Evolutionary conservation across 2,888 invertebrate genomes (phyloP), one percentile per base, ranked within the genome.

Genomic region (Eupeodes luniger): DNA sequence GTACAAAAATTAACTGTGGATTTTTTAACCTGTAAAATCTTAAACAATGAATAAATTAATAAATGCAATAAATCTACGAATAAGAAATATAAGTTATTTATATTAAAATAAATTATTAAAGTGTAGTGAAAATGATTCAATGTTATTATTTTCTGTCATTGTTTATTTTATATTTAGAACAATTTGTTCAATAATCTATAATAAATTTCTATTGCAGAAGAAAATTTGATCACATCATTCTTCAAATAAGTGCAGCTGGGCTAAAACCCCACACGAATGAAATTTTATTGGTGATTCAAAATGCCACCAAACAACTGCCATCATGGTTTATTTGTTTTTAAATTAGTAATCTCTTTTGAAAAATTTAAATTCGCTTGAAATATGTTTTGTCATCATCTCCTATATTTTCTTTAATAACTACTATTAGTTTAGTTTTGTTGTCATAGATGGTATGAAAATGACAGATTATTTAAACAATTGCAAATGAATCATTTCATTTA

Each of bases 221-320:
- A 66, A 47, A 27, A 66, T 10, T 67, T 53, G 19, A 70, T 55
- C 40, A 55, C 40, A 70, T 55, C 55, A 70, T 70, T 70, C 12
- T 55, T 14, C 44, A 70, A 70, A 70, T 44, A 69, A 40, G 1
- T 55, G 34, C 55, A 70, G 16, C 51, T 53, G 16, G 36, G 16
- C 19, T 40, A 53, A 53, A 27, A 27, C 27, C 27, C n/a, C 7
- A 53, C 40, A 53, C 53, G 40, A 40, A 40, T 7, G 4, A 9
- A 67, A 10, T 55, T 69, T 19, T 70, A 36, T 19, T 36, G 19
- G 11, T 69, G 53, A 69, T 40, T 69, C 69, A 53, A 40, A 12
- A 0, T 11, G 19, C 4, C 47, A 27, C 27, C 27, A 27, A 27
- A 27, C 27, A 27, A 27, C 27, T 27, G 27, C 27, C 27, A 27